A percentile compares a stretch with the other conserved stretches of the same genome.
Conservation (phyloP, 2,113 vertebrate genomes). For the Corythornis vintsioides region DNA sequence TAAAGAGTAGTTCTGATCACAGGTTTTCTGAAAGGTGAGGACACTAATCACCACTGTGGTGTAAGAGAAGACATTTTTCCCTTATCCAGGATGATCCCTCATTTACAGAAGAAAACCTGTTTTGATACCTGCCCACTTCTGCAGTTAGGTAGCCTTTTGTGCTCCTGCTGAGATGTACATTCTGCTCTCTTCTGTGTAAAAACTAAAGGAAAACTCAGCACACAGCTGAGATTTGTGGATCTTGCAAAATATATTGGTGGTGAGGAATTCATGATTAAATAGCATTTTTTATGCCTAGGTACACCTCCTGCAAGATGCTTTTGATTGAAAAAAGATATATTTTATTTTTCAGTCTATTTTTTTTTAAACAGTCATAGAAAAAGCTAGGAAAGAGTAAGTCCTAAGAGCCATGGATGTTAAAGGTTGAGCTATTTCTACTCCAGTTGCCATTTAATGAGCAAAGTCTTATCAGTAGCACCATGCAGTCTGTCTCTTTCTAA, state of each 20-base stretch:
- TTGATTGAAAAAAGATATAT: neutral
- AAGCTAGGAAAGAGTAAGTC: neutral
- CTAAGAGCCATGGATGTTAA: neutral
- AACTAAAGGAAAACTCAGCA: neutral
- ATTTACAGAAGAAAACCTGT: neutral
- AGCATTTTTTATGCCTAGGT: neutral
- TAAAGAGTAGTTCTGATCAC: neutral
- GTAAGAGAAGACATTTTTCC: neutral
- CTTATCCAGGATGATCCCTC: neutral
- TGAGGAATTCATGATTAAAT: neutral
- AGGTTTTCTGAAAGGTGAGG: neutral
- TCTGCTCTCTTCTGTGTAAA: neutral
- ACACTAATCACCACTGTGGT: neutral
- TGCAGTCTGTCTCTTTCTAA: neutral
- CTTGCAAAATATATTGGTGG: neutral
- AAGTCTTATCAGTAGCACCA: neutral
- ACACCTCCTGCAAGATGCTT: neutral
- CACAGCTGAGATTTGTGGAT: neutral
- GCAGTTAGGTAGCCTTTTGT: neutral
- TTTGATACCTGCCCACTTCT: neutral
- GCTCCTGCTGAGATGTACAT: neutral
- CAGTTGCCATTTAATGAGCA: neutral
- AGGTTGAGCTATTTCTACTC: neutral
- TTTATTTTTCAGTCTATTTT: neutral
- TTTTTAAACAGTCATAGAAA: neutral